A percentile compares a stretch with the other conserved stretches of the same genome.
Conservation (phyloP, 2,113 vertebrate genomes). For the Trogon melanurus region DNA sequence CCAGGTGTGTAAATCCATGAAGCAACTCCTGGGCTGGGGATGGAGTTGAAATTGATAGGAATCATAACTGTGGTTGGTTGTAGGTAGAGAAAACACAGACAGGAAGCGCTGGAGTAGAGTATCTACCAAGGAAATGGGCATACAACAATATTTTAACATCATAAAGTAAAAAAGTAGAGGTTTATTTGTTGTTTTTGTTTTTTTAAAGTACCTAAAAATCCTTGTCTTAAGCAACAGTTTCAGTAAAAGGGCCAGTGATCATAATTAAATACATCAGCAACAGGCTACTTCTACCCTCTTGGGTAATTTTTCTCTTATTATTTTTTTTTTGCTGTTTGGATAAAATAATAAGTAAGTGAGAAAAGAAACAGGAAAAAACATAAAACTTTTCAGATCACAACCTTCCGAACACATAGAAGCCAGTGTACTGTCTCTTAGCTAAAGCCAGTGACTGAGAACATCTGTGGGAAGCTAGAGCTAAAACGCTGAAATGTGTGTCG, state of each 20-base stretch:
- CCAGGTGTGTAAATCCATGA: not conserved
- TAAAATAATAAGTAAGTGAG: not conserved
- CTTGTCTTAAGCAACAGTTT: not conserved
- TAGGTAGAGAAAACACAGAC: not conserved
- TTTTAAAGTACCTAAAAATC: not conserved
- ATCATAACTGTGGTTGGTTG: not conserved
- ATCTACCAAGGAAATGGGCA: not conserved
- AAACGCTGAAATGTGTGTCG: not conserved
- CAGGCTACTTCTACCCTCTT: not conserved
- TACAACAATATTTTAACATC: not conserved
- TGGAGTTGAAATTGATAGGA: not conserved
- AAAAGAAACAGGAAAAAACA: not conserved
- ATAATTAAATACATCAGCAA: not conserved
- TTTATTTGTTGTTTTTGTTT: not conserved
- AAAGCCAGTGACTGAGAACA: not conserved
- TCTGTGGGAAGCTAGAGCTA: not conserved
- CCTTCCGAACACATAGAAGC: not conserved
- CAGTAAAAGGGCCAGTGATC: not conserved
- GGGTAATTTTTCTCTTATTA: not conserved
- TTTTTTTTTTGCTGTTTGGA: accelerated
- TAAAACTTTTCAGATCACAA: not conserved
- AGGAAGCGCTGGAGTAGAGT: not conserved
- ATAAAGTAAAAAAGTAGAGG: not conserved
- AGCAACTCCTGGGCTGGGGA: not conserved
- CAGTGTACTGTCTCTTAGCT: not conserved